Evolutionary conservation across 2,888 invertebrate species (phyloP).

Genomic region (Bugulina stolonifera): DNA sequence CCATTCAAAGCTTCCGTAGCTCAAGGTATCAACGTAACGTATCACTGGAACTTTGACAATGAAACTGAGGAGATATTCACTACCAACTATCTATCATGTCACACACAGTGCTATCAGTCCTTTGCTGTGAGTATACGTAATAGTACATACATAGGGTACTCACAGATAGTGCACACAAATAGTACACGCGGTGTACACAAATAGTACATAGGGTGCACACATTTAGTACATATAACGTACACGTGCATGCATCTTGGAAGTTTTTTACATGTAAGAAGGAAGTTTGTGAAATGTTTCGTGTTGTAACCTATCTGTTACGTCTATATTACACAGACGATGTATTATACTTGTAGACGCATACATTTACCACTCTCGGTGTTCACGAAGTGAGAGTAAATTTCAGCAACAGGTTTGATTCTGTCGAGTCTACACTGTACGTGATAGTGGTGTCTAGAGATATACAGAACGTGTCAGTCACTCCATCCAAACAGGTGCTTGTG

Average conservation of each 20-base stretch:
- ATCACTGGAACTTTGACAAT: constrained; percentile 12
- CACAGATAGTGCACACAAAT: too few species aligned
- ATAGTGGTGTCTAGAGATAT: constrained; percentile 21
- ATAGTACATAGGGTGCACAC: too few species aligned
- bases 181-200: too few species aligned
- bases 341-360: not conserved
- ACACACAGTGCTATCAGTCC: not conserved
- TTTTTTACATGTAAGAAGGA: too few species aligned
- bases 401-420: not conserved
- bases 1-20: constrained; percentile 9
- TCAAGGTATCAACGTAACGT: constrained; percentile 16
- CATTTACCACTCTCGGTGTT: not conserved
- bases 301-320: too few species aligned
- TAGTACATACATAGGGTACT: too few species aligned
- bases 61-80: not conserved
- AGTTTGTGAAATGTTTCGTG: too few species aligned
- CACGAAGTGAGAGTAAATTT: not conserved
- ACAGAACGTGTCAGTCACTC: constrained; percentile 8
- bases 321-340: too few species aligned
- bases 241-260: too few species aligned
- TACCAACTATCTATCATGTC: not conserved
- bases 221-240: too few species aligned
- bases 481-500: not conserved
- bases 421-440: not conserved
- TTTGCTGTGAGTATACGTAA: not conserved